Base-by-base conservation (phyloP, 2,888 invertebrate species). In the Dasypolia templi region DNA sequence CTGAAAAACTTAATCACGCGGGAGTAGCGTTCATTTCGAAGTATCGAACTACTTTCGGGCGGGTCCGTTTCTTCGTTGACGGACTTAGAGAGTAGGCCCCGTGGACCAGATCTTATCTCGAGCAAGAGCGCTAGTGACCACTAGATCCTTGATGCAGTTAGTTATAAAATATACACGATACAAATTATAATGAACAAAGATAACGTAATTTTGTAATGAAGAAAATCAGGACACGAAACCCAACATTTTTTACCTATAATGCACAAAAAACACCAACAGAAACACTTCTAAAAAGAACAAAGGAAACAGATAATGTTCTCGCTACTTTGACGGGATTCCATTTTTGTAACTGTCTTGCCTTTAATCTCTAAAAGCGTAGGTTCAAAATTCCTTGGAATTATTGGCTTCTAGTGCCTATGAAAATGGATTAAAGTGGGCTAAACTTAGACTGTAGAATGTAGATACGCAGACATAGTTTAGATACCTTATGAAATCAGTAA, bases 341-440 rank as follows among this genome's bases (percentile, higher is more conserved):
- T 17, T 79, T 77, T 58, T 77, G 29, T 44, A 19, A 56, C 29
- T 76, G 26, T 17, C 2, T n/a, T n/a, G 32, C 4, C 4, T 63
- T 49, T 61, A 65, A 74, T 61, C 19, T 55, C 59, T 75, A 35
- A 77, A 65, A 80, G 59, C 29, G 35, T 55, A 19, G 59, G 26
- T 65, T 19, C 26, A 32, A 69, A 81, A 83, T 79, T 79, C 26
- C 7, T 62, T 83, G 1, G 46, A 78, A 69, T 82, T 70, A 70
- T 67, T 67, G 55, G 19, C 63, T 59, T 46, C 39, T 53, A 69
- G 35, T 51, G 49, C 51, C 46, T 56, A 49, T 11, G 51, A 35
- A 65, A 44, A 14, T 53, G 0, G 19, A 29, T 35, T 26, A 65
- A 69, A 66, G 12, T 19, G 14, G 12, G 14, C 35, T 55, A 39